Base-by-base conservation (phyloP, 2,888 invertebrate species). In the Thecocarcelia acutangulata region DNA sequence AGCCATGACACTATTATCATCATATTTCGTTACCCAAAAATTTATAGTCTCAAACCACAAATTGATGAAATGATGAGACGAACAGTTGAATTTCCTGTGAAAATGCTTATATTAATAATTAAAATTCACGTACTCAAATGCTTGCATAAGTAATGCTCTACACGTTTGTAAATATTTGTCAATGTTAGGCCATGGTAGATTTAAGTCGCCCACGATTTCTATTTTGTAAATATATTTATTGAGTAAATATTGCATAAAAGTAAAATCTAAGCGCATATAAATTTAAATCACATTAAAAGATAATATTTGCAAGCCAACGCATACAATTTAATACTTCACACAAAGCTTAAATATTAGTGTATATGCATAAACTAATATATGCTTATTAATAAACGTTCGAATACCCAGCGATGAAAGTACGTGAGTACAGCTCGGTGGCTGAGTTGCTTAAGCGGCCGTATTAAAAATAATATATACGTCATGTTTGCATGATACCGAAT, bases 231-330 rank as follows among this genome's bases (percentile, higher is more conserved):
- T 64, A 69, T 42, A 52, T 64, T 63, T 58, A 58, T 52, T 64
- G 37, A 54, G 61, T 46, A 70, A 70, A 70, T 75, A 72, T 61
- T 46, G 46, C 54, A 13, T 17, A 50, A 48, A 48, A 46, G 66
- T 61, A 28, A 64, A 73, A 76, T 68, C 56, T 28, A n/a, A 48
- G 46, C 58, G 17, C 46, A 64, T 9, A 56, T 63, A 50, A 68
- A 73, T 73, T 68, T 44, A 68, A 68, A 76, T 66, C 61, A 80
- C 50, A 64, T 64, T 64, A 75, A 75, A 59, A 56, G 69, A 75
- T 61, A 75, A 61, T 37, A 66, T 76, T 70, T 42, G 54, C 59
- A 46, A 52, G 69, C 42, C 15, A 50, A 54, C 46, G 37, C 28
- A 50, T 37, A 63, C 50, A 33, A 5, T 44, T 37, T 15, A 33